Conservation (phyloP, 2,888 invertebrate genomes). For the Troides oblongomaculatus region DNA sequence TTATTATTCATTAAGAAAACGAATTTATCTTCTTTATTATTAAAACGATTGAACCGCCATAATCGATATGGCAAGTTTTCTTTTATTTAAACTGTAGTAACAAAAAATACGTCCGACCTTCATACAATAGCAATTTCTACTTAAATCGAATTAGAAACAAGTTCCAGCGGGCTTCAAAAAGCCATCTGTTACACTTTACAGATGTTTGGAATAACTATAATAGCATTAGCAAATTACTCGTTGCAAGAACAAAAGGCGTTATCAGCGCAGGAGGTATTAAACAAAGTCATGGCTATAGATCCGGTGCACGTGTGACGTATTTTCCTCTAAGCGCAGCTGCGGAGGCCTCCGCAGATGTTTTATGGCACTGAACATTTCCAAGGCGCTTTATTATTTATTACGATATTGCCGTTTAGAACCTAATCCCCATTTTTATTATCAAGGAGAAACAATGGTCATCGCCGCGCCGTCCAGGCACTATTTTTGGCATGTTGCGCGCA, state of each 20-base stretch:
- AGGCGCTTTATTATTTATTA: constrained; percentile 77
- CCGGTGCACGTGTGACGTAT: constrained; percentile 73
- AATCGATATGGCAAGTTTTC: background rate
- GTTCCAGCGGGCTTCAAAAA: constrained; percentile 34
- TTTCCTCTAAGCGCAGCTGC: constrained; percentile 73
- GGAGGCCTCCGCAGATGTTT: constrained; percentile 75
- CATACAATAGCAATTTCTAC: constrained; percentile 14
- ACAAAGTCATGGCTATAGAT: constrained; percentile 54
- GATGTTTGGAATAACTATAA: constrained; percentile 50
- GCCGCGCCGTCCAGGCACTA: constrained; percentile 51
- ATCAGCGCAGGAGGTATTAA: constrained; percentile 57
- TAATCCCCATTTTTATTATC: constrained; percentile 76
- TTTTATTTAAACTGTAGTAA: constrained; percentile 11
- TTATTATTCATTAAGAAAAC: no score
- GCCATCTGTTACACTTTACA: constrained; percentile 45
- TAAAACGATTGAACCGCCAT: no score
- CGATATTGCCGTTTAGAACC: constrained; percentile 76
- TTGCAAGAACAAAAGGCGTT: constrained; percentile 43
- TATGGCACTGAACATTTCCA: constrained; percentile 76
- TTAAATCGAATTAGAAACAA: constrained; percentile 31
- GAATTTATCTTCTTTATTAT: no score
- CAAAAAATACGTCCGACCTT: constrained; percentile 3
- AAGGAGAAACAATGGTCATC: constrained; percentile 74
- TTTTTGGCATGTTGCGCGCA: constrained; percentile 72
- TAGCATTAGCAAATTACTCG: constrained; percentile 36